Evolutionary conservation across 1,140 invertebrate species (phyloP).

Genomic region (Psix sp.): DNA sequence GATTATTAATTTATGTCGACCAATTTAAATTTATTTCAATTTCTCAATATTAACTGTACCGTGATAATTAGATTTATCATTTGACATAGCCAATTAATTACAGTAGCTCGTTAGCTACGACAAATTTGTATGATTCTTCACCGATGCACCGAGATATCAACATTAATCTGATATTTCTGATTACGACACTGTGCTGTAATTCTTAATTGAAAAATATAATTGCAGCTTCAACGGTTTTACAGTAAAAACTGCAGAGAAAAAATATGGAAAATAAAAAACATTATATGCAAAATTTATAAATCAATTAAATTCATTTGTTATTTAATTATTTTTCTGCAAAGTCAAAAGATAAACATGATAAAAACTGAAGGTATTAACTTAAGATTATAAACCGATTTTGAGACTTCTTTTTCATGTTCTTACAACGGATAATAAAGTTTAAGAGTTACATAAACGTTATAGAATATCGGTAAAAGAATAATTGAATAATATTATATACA

Average conservation of each 20-base stretch:
- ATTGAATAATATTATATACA: too few species aligned
- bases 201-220: constrained; percentile 30
- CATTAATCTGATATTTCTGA: constrained; percentile 49
- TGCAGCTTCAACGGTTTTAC: too few species aligned
- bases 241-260: neutral
- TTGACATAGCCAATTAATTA: constrained; percentile 48
- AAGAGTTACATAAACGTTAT: too few species aligned
- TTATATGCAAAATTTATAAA: too few species aligned
- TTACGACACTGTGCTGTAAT: constrained; percentile 21
- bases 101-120: constrained; percentile 47
- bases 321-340: too few species aligned
- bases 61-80: constrained; percentile 58
- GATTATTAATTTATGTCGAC: constrained; percentile 6
- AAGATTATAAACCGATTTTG: too few species aligned
- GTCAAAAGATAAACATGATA: too few species aligned
- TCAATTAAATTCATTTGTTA: too few species aligned
- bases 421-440: too few species aligned
- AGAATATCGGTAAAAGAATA: too few species aligned
- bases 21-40: constrained; percentile 43
- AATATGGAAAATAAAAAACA: constrained; percentile 6
- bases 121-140: constrained; percentile 46
- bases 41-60: constrained; percentile 48
- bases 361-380: too few species aligned
- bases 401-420: too few species aligned
- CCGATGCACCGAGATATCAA: constrained; percentile 47